Percentiles rank a stretch among this genome's conserved stretches.
Conservation (phyloP, 2,797 vertebrate genomes). For the Dermochelys coriacea region DNA sequence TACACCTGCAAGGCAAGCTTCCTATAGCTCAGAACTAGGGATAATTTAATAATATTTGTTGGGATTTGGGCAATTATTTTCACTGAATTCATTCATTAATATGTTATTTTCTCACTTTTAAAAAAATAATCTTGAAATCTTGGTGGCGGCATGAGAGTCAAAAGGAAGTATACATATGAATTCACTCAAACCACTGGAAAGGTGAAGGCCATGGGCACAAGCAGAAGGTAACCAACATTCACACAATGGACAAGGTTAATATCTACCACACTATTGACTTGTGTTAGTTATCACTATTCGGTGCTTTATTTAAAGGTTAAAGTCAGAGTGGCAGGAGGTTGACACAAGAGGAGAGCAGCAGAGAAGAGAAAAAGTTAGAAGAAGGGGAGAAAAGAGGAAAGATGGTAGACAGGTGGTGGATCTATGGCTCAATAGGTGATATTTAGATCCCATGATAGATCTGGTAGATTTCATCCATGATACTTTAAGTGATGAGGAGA, state of each 20-base stretch:
- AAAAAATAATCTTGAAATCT: too few relatives aligned
- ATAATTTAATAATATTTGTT: background rate
- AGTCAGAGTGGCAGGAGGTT: background rate
- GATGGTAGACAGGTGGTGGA: background rate
- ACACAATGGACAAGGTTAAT: slow-evolving; percentile 12
- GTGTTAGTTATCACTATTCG: background rate
- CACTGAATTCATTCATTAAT: background rate
- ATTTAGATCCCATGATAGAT: background rate
- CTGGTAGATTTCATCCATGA: background rate
- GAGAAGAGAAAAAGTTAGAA: background rate
- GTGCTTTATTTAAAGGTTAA: background rate
- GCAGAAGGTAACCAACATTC: background rate
- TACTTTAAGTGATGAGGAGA: background rate
- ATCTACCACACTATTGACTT: background rate
- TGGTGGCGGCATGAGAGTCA: rapidly evolving
- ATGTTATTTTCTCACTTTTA: background rate
- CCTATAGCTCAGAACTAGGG: background rate
- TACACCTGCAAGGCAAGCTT: background rate
- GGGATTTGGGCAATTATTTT: background rate
- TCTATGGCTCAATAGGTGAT: background rate
- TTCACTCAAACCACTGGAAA: background rate
- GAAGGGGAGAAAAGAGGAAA: background rate
- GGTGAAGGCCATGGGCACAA: background rate
- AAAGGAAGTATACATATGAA: background rate
- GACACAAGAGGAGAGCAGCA: background rate